Evolutionary conservation across 2,113 vertebrate genomes (phyloP), one percentile per base, ranked within the genome.

Genomic region (Hippocampus barbouri): DNA sequence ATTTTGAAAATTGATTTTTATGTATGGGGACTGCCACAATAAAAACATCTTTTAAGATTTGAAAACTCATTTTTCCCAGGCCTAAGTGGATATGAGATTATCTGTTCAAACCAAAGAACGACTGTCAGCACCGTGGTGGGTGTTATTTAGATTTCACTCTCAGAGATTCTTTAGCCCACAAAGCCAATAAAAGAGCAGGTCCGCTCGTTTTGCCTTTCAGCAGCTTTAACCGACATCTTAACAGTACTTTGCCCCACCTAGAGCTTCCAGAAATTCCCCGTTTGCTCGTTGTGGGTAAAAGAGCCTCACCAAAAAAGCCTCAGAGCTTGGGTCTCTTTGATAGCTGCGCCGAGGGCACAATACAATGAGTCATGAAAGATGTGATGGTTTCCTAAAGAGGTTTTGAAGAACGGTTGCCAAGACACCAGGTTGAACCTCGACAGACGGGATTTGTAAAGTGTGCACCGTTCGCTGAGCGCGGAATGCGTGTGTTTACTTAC

Each of bases 371-470:
- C 85, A 87, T 71, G 70, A 41, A 77, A 73, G 78, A 78, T 78
- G 75, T 77, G 79, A 84, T 74, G 70, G 70, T 71, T 80, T 78
- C 85, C 78, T 83, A 72, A 83, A 70, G 64, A 78, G 77, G 53
- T 10, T 81, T 91, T 86, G 81, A 78, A 88, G 81, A 71, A 69
- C 63, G 66, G 68, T 75, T 83, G 79, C 82, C 79, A 79, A 68
- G 72, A 69, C 68, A 67, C 81, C 85, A 86, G 84, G 82, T 45
- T 68, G 40, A 67, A 80, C 18, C 34, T 75, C 74, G 69, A 71
- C 75, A 72, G 56, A 69, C 75, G 56, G 68, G 61, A 85, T 79
- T 75, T 82, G 67, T 14, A 71, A 54, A 74, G 53, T 79, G 76
- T 83, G 73, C 71, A 62, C 63, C 76, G 57, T 77, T 63, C 40